These are phyloP conservation scores for Drosophila mulleri DNA, from an alignment of 2,888 invertebrate genomes.

Conservation along the genomic window DNA sequence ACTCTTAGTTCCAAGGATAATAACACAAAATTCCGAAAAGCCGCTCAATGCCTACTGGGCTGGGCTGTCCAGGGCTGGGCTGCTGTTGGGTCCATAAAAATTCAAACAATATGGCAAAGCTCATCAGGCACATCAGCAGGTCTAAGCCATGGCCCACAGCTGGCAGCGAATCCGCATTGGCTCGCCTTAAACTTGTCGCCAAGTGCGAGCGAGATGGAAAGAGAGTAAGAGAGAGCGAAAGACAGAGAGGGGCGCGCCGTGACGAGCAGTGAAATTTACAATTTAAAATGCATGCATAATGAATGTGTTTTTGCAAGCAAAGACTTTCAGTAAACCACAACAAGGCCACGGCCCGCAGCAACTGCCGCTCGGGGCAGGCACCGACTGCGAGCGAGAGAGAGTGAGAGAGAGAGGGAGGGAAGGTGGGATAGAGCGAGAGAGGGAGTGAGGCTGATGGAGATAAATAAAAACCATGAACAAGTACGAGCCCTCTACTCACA, in stretches of 20 bases:
- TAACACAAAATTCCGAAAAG: constrained; percentile 49
- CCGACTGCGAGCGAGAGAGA: background rate
- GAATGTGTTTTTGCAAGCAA: constrained; percentile 70
- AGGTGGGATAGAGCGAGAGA: too few relatives aligned
- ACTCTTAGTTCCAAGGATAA: constrained; percentile 35
- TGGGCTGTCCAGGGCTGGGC: background rate
- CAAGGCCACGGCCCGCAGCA: constrained; percentile 52
- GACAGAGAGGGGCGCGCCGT: constrained; percentile 2
- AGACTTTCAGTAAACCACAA: constrained; percentile 56
- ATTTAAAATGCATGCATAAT: constrained; percentile 78
- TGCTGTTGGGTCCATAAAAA: constrained; percentile 56
- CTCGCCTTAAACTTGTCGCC: constrained; percentile 1
- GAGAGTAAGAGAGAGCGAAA: too few relatives aligned
- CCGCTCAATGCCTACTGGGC: constrained; percentile 26
- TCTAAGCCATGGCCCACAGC: constrained; percentile 61
- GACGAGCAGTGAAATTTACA: constrained; percentile 69
- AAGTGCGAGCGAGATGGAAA: background rate
- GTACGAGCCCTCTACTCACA: background rate
- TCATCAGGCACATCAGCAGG: constrained; percentile 73
- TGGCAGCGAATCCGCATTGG: constrained; percentile 56
- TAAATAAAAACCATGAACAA: background rate
- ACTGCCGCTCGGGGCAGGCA: constrained; percentile 18
- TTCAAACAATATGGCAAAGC: constrained; percentile 73
- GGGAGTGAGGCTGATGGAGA: too few relatives aligned
- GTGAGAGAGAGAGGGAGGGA: too few relatives aligned